Evolutionary conservation across 1,140 invertebrate genomes (phyloP).

Genomic region (Batillaria attramentaria): DNA sequence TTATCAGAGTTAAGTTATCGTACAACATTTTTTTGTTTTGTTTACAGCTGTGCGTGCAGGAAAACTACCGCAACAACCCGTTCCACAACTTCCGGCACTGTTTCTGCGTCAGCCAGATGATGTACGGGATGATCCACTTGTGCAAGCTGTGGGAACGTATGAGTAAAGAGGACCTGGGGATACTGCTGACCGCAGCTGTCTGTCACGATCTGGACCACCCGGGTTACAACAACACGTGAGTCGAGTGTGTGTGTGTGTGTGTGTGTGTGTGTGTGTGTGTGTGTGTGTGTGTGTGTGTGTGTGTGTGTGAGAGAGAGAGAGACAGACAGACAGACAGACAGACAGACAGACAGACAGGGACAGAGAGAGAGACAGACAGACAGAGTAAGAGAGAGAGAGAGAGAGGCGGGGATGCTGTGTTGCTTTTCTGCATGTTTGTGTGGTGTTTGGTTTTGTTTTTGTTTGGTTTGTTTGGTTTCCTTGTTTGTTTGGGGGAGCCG

Average conservation of each 20-base stretch:
- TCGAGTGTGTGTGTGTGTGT: constrained; percentile 5
- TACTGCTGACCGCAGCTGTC: constrained; percentile 87
- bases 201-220: constrained; percentile 77
- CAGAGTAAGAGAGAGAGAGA: not conserved
- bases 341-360: not conserved
- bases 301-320: not conserved
- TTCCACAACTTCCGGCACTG: constrained; percentile 93
- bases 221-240: constrained; percentile 74
- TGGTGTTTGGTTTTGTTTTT: too few species aligned
- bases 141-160: constrained; percentile 79
- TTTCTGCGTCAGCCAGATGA: constrained; percentile 93
- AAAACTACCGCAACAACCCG: constrained; percentile 91
- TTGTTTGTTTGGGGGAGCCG: too few species aligned
- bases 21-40: not conserved
- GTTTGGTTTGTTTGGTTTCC: too few species aligned
- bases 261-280: not conserved
- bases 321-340: not conserved
- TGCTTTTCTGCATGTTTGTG: too few species aligned
- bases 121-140: constrained; percentile 75
- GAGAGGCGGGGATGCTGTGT: not conserved
- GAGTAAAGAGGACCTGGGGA: constrained; percentile 83
- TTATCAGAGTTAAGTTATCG: too few species aligned
- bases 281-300: constrained; percentile 4
- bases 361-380: not conserved
- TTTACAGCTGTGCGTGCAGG: constrained; percentile 78